Base-by-base conservation (phyloP, 2,888 invertebrate species). In the Ypsolopha scabrella region DNA sequence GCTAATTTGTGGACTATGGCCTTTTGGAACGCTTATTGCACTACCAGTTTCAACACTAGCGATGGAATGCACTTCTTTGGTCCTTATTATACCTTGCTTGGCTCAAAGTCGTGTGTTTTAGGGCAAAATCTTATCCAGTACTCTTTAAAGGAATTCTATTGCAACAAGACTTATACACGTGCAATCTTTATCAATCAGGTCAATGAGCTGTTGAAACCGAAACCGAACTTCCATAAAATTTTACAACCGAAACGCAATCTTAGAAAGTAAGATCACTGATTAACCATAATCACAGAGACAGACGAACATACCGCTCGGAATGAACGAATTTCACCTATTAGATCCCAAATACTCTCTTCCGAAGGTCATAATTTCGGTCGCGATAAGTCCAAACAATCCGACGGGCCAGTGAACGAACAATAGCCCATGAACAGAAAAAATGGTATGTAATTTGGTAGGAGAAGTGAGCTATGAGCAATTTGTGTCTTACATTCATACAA, bases 331-430 rank as follows among this genome's bases (percentile, higher is more conserved):
- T 74, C 69, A 68, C 67, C 70, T 62, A 73, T 73, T 70, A 70
- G 60, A 51, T 53, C 57, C 57, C 58, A 66, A 67, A 62, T 61
- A 58, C 57, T 59, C 58, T 60, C 56, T 55, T 60, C 58, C 58
- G 66, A 63, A 68, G 66, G 63, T 75, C 71, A 69, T 77, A 72
- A 78, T 75, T 77, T 75, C 57, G 67, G 61, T 60, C 60, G 65
- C 67, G 74, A 78, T 73, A 72, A 72, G 60, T 63, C 62, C 59
- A 63, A 68, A 63, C 60, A 63, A 59, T 58, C 63, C 62, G 67
- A 64, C 64, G 62, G 62, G 59, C 54, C 56, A 56, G 58, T 52
- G 56, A 54, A 61, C 63, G 67, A 71, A 78, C 78, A 77, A 80
- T 76, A 58, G 69, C 54, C 65, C 63, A 62, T 67, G 64, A 67